A percentile compares a stretch with the other conserved stretches of the same genome.
These are phyloP conservation scores for Melipona bicolor DNA, from an alignment of 2,888 invertebrate species.

Conservation along the genomic window DNA sequence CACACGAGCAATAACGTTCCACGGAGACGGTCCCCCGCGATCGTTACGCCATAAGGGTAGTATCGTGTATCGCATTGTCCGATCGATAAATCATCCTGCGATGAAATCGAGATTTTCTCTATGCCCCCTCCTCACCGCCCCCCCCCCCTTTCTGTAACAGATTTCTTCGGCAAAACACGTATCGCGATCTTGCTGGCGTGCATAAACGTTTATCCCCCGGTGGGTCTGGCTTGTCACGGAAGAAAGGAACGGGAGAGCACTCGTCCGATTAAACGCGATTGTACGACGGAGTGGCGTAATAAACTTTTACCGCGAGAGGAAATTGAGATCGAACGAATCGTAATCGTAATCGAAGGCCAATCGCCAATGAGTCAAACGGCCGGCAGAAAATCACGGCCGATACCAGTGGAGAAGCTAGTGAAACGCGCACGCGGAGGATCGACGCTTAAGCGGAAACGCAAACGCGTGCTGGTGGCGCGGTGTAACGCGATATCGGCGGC, in stretches of 20 bases:
- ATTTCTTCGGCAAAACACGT: neutral
- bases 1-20: constrained; percentile 53
- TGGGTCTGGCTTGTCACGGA: neutral
- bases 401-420: too few relatives aligned
- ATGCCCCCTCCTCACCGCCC: too few relatives aligned
- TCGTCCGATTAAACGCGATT: neutral
- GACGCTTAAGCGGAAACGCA: constrained; percentile 64
- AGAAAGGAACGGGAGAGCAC: neutral
- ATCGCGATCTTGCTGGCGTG: too few relatives aligned
- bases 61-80: constrained; percentile 77
- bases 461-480: constrained; percentile 61
- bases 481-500: constrained; percentile 63
- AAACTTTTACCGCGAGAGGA: too few relatives aligned
- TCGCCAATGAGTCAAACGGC: neutral
- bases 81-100: constrained; percentile 71
- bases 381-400: too few relatives aligned
- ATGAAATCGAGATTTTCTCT: constrained; percentile 41
- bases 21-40: constrained; percentile 52
- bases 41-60: constrained; percentile 75
- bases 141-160: neutral
- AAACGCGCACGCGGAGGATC: neutral
- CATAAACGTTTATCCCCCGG: neutral
- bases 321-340: too few relatives aligned
- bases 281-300: too few relatives aligned
- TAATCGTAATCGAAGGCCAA: too few relatives aligned